Conservation (phyloP, 2,113 vertebrate species). For the Platanista minor region DNA sequence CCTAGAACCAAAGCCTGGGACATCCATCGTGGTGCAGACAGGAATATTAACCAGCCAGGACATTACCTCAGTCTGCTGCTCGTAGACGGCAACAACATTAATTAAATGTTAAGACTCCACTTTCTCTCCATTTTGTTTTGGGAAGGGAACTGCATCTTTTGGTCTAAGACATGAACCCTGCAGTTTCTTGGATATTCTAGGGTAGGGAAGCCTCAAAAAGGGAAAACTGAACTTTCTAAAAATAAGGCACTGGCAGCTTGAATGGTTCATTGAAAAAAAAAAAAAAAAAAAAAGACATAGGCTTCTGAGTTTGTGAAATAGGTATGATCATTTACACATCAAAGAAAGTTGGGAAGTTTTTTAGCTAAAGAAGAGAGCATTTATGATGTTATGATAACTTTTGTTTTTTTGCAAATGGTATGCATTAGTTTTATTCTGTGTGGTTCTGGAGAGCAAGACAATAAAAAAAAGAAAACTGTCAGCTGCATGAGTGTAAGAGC, state of each 20-base stretch:
- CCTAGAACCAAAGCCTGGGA: neutral
- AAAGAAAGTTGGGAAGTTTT: neutral
- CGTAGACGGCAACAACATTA: neutral
- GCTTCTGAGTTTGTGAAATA: neutral
- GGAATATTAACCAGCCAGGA: neutral
- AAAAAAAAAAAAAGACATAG: neutral
- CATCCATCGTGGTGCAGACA: neutral
- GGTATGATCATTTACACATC: neutral
- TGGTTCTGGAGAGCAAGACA: slow-evolving; percentile 28
- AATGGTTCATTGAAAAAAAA: neutral
- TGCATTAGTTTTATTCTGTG: neutral
- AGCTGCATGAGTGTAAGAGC: neutral
- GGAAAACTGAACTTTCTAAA: slow-evolving; percentile 16
- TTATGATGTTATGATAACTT: neutral
- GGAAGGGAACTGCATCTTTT: neutral
- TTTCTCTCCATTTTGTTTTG: neutral
- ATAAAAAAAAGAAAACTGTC: neutral
- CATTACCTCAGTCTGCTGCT: neutral
- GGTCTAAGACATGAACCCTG: neutral
- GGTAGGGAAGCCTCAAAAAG: neutral
- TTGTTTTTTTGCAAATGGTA: neutral
- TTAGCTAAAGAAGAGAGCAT: neutral
- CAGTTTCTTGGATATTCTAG: neutral
- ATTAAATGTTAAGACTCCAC: neutral
- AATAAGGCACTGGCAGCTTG: neutral